Conservation (phyloP, 2,113 vertebrate species). For the Chaetura pelagica region DNA sequence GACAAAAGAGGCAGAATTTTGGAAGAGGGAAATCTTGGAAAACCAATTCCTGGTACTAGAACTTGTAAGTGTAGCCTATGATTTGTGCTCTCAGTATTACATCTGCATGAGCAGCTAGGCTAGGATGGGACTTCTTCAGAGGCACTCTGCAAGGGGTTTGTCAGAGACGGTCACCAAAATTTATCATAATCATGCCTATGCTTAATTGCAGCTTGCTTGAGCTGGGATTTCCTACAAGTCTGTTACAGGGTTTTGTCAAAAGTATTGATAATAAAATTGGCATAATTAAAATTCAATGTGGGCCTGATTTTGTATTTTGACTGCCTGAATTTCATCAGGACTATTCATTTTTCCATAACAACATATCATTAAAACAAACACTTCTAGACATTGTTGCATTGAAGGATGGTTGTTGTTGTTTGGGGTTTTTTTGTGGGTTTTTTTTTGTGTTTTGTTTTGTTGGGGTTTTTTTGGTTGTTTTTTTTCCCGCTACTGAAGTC, state of each 20-base stretch:
- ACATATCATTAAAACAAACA: slow-evolving; percentile 1
- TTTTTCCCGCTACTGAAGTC: not conserved
- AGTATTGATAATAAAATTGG: not conserved
- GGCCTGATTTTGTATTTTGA: not conserved
- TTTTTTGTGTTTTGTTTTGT: too few species aligned
- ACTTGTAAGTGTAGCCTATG: not conserved
- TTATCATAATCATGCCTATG: not conserved
- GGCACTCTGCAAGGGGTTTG: not conserved
- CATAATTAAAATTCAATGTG: not conserved
- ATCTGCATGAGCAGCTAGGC: not conserved
- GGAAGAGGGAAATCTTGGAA: not conserved
- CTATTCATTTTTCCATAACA: not conserved
- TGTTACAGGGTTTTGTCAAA: not conserved
- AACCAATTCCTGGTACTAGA: not conserved
- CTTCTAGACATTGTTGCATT: not conserved
- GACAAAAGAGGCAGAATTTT: not conserved
- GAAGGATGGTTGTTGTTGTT: not conserved
- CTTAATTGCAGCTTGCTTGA: not conserved
- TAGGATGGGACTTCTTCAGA: not conserved
- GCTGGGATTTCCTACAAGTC: not conserved
- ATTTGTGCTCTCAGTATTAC: not conserved
- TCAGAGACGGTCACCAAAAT: not conserved
- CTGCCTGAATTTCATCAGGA: not conserved
- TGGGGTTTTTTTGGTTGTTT: too few species aligned
- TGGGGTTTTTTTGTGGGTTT: too few species aligned